phyloP scores from a whole-genome alignment of 2,888 invertebrate genomes.

The Rhingia campestris region DNA sequence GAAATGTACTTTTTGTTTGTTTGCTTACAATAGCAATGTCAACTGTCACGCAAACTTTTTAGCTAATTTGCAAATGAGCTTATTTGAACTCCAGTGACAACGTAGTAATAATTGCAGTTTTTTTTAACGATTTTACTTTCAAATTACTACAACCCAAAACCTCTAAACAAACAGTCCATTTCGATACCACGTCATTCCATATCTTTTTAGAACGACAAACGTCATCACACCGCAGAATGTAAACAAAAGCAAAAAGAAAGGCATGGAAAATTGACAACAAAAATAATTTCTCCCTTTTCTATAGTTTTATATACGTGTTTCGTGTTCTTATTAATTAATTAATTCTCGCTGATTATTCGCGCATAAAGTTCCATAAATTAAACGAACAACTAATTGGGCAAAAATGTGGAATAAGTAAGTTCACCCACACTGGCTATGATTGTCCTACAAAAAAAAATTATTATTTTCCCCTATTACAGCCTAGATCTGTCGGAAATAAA shows the following conservation, averaged over 20 bases:
- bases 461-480: slow-evolving; percentile 11
- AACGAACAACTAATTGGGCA: not conserved
- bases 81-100: too few species aligned
- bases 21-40: too few species aligned
- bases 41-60: too few species aligned
- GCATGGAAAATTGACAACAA: slow-evolving; percentile 9
- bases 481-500: slow-evolving; percentile 46
- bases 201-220: not conserved
- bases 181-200: slow-evolving; percentile 8
- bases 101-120: too few species aligned
- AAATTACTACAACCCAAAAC: not conserved
- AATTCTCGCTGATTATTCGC: not conserved
- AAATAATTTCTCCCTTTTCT: not conserved
- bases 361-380: not conserved
- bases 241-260: slow-evolving; percentile 42
- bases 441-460: not conserved
- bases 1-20: too few species aligned
- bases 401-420: slow-evolving; percentile 39
- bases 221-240: slow-evolving; percentile 31
- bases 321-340: not conserved
- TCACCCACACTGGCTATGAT: too few species aligned
- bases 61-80: too few species aligned
- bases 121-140: too few species aligned
- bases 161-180: slow-evolving; percentile 36
- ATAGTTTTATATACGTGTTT: not conserved